These are phyloP conservation scores for Macrophya alboannulata DNA, from an alignment of 2,888 invertebrate genomes.

Conservation along the genomic window DNA sequence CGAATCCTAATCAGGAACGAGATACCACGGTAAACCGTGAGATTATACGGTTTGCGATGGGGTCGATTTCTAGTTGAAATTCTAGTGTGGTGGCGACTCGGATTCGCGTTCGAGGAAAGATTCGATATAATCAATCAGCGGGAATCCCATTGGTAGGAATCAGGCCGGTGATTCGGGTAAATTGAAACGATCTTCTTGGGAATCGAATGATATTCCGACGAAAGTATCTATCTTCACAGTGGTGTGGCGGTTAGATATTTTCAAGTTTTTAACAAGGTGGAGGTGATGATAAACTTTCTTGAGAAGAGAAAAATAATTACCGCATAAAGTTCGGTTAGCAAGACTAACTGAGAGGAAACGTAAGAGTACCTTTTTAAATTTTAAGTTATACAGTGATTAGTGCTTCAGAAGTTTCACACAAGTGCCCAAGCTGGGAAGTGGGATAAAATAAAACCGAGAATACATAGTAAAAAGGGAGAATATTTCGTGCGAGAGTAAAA, in stretches of 20 bases:
- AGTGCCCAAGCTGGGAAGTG: slow-evolving; percentile 11
- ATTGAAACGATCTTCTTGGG: slow-evolving; percentile 47
- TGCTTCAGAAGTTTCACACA: slow-evolving; percentile 27
- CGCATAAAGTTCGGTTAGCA: background rate
- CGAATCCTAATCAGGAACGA: slow-evolving; percentile 35
- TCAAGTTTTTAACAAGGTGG: background rate
- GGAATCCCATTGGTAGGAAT: slow-evolving; percentile 32
- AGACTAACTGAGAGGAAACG: background rate
- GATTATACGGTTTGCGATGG: slow-evolving; percentile 32
- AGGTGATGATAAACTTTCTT: background rate
- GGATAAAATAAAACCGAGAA: slow-evolving; percentile 17
- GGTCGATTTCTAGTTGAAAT: slow-evolving; percentile 42
- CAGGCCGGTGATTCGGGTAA: slow-evolving; percentile 38
- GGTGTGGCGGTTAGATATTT: background rate
- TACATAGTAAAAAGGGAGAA: background rate
- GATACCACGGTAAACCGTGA: slow-evolving; percentile 33
- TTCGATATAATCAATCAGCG: slow-evolving; percentile 50
- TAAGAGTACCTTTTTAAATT: background rate
- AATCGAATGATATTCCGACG: slow-evolving; percentile 40
- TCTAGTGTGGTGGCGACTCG: slow-evolving; percentile 38
- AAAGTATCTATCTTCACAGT: slow-evolving; percentile 22
- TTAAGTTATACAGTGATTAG: slow-evolving; percentile 31
- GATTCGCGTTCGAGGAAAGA: slow-evolving; percentile 29
- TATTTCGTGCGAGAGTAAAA: slow-evolving; percentile 26
- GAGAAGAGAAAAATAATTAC: background rate